These are phyloP conservation scores for Sterrhoptilus dennistouni DNA, from an alignment of 2,113 vertebrate genomes.

Conservation along the genomic window DNA sequence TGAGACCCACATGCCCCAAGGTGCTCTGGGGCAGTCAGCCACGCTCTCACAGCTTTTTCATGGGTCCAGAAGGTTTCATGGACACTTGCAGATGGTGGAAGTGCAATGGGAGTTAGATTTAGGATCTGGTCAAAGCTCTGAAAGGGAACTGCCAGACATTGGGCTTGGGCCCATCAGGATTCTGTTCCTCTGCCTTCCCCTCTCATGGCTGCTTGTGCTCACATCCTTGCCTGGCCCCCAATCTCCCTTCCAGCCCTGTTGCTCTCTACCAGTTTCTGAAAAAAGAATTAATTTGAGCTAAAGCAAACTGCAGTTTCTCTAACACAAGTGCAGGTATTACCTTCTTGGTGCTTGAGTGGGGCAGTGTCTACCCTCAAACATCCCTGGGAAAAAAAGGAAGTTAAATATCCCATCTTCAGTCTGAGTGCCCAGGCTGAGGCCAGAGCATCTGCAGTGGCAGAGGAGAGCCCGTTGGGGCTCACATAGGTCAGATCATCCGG, in stretches of 20 bases:
- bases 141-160: background rate
- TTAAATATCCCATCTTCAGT: background rate
- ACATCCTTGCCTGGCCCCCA: background rate
- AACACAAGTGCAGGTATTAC: background rate
- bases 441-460: background rate
- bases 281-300: background rate
- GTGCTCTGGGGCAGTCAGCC: background rate
- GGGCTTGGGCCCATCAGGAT: background rate
- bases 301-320: accelerated
- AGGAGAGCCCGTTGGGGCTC: background rate
- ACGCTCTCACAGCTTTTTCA: background rate
- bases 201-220: background rate
- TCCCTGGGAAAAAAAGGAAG: background rate
- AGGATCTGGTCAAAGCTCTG: background rate
- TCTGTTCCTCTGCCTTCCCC: background rate
- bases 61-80: background rate
- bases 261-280: background rate
- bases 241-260: background rate
- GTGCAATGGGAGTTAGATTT: background rate
- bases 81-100: background rate
- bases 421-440: background rate
- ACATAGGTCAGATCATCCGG: accelerated
- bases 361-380: background rate
- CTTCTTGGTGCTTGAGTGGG: background rate
- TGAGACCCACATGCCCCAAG: background rate